Evolutionary conservation across 1,140 invertebrate genomes (phyloP).

Genomic region (Papilio polytes): DNA sequence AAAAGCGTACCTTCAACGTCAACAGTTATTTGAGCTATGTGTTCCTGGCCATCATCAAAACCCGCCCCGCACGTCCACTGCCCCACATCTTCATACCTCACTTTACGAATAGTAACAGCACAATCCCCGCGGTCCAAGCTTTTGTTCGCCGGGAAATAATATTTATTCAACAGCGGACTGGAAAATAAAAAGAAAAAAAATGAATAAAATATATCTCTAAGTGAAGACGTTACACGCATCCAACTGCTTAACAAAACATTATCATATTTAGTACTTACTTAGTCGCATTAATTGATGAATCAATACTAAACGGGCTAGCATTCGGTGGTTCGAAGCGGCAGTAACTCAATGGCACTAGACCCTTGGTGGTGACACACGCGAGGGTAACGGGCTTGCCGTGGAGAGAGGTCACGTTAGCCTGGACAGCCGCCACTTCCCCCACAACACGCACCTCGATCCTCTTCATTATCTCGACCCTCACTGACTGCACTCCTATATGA

Average conservation of each 20-base stretch:
- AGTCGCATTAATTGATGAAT: constrained; percentile 55
- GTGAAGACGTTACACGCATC: too few relatives aligned
- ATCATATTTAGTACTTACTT: constrained; percentile 55
- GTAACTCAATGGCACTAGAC: constrained; percentile 63
- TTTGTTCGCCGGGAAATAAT: constrained; percentile 69
- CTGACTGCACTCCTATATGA: constrained; percentile 59
- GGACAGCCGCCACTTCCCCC: constrained; percentile 63
- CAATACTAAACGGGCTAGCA: constrained; percentile 67
- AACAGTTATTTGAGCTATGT: constrained; percentile 62
- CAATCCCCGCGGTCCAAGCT: constrained; percentile 76
- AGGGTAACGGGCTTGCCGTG: constrained; percentile 60
- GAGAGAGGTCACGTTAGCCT: constrained; percentile 57
- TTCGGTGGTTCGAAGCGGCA: constrained; percentile 74
- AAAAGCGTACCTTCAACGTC: constrained; percentile 63
- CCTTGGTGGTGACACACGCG: constrained; percentile 61
- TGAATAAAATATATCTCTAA: too few relatives aligned
- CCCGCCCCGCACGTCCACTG: constrained; percentile 71
- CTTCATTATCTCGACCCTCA: constrained; percentile 61
- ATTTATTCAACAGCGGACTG: constrained; percentile 59
- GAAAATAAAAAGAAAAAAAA: constrained; percentile 44
- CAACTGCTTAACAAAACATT: background rate
- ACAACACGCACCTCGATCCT: constrained; percentile 65
- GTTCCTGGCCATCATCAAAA: constrained; percentile 65
- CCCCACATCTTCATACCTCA: constrained; percentile 68
- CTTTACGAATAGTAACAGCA: constrained; percentile 67